A percentile compares a stretch with the other conserved stretches of the same genome.
phyloP scores from a whole-genome alignment of 1,140 invertebrate genomes.

The Cydia amplana region DNA sequence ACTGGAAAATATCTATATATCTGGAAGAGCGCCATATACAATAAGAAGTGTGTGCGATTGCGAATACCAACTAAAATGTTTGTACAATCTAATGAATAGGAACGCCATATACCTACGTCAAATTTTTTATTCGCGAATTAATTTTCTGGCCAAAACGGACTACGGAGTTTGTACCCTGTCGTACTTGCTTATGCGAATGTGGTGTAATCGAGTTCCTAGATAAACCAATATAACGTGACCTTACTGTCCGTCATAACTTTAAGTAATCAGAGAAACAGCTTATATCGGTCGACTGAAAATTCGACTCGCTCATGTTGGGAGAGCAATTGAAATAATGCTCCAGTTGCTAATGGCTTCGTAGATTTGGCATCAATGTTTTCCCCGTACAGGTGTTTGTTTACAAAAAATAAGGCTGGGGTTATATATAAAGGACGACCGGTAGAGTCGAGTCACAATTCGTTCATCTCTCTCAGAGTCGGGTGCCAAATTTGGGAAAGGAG shows the following conservation, averaged over 20 bases:
- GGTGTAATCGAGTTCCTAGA: neutral
- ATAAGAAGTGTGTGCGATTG: no score
- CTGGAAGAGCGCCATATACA: no score
- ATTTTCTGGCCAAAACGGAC: neutral
- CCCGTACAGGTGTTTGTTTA: conserved; percentile 24
- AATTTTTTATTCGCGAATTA: neutral
- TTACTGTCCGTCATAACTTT: neutral
- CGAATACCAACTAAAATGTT: neutral
- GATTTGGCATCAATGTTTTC: conserved; percentile 19
- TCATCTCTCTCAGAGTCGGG: conserved; percentile 10
- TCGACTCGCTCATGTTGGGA: neutral
- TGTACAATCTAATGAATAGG: neutral
- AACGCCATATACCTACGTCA: neutral
- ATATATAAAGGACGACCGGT: conserved; percentile 7
- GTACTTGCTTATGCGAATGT: neutral
- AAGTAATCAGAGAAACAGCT: neutral
- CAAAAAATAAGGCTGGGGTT: conserved; percentile 14
- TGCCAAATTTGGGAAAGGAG: neutral
- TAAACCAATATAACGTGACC: neutral
- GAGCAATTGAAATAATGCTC: neutral
- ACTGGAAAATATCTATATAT: no score
- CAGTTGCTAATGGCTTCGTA: conserved; percentile 23
- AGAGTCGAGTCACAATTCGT: neutral
- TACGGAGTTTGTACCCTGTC: neutral
- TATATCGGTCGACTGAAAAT: neutral